Base-by-base conservation (phyloP, 2,888 invertebrate species). In the Nomada fabriciana region DNA sequence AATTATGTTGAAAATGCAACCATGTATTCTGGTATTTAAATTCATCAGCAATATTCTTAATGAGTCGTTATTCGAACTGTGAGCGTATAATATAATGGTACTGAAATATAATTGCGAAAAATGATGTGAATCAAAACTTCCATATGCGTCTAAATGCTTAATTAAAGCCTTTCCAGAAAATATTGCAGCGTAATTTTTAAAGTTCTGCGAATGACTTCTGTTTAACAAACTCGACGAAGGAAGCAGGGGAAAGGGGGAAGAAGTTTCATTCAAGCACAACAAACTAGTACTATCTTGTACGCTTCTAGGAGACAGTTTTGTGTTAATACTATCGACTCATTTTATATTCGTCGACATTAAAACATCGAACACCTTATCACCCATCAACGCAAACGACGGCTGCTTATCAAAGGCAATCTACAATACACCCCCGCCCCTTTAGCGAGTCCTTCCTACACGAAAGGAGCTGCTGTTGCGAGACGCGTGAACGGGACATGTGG, bases 401-500 rank as follows among this genome's bases (percentile, higher is more conserved):
- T 7, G 29, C 29, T 29, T 29, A 15, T 47, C 29, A 18, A 36
- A 67, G 68, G 47, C 15, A 15, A 71, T 36, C 18, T 9, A 15
- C 29, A n/a, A 47, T 50, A 18, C 25, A 25, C 9, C 43, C 20
- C 29, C 55, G 9, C 47, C 47, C 47, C 15, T 15, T 69, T 57
- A 18, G 29, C 29, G 20, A 69, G 20, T 29, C 9, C 65, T 29
- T 50, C 23, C 50, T 23, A 0, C 15, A 20, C 23, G 18, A 55
- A 20, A 29, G 61, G 50, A 20, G 42, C 42, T 23, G 20, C 23
- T 43, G 69, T 42, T n/a, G 42, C 57, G 47, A 42, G 80, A 67
- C 81, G 75, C 74, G 74, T 55, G 78, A 82, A 72, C 81, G 52
- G 63, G 59, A 71, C 70, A 61, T 57, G 80, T 47, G 69, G 64